Evolutionary conservation across 2,797 vertebrate genomes (phyloP).

Genomic region (Sebastes matsubarae): DNA sequence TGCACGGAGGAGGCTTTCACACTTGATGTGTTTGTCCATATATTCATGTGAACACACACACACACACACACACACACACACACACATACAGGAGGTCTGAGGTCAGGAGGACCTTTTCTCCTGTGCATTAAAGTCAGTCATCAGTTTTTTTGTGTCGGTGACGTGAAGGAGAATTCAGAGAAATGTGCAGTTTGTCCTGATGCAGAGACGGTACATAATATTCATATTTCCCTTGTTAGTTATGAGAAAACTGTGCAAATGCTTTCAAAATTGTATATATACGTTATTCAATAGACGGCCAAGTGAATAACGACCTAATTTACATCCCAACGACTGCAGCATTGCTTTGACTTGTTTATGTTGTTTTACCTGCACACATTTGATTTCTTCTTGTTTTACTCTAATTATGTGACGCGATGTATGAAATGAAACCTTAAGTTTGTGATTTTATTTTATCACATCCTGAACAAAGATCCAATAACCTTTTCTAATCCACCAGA

Average conservation of each 20-base stretch:
- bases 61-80: too few species aligned
- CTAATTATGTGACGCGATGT: not conserved
- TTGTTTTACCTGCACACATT: not conserved
- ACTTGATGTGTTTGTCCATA: not conserved
- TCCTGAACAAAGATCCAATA: constrained; percentile 6
- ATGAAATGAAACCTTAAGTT: not conserved
- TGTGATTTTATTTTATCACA: not conserved
- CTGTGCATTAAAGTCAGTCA: not conserved
- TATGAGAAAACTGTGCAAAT: not conserved
- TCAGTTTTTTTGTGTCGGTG: not conserved
- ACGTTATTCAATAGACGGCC: not conserved
- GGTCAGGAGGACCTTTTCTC: not conserved
- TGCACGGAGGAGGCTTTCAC: constrained; percentile 49
- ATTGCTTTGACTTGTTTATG: too few species aligned
- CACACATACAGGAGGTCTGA: not conserved
- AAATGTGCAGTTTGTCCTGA: not conserved
- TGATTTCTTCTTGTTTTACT: not conserved
- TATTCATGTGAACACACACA: not conserved
- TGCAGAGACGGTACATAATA: not conserved
- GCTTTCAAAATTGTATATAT: not conserved
- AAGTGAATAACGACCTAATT: not conserved
- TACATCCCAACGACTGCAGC: not conserved
- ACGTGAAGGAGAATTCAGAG: not conserved
- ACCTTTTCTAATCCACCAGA: not conserved
- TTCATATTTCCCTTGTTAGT: not conserved